Evolutionary conservation across 2,797 vertebrate species (phyloP).

Genomic region (Craterocephalus amniculus): DNA sequence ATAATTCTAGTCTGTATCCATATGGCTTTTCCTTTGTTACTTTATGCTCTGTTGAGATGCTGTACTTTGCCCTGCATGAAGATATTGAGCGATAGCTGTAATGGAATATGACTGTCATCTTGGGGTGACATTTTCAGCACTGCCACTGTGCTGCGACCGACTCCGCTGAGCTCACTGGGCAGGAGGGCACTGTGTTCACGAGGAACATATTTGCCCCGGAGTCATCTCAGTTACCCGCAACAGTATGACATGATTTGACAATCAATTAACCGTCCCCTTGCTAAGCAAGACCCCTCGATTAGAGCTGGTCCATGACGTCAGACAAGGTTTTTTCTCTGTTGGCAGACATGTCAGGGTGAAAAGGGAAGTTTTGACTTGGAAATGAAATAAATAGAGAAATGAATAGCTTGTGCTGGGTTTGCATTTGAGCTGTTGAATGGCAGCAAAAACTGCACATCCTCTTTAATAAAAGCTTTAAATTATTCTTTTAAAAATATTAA

Average conservation of each 20-base stretch:
- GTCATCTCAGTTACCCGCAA: slow-evolving; percentile 77
- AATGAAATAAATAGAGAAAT: not conserved
- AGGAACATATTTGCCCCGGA: slow-evolving; percentile 79
- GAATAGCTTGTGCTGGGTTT: not conserved
- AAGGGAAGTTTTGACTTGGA: slow-evolving; percentile 9
- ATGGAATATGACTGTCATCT: slow-evolving; percentile 78
- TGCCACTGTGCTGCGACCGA: slow-evolving; percentile 78
- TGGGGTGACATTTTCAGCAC: slow-evolving; percentile 77
- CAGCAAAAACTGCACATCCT: not conserved
- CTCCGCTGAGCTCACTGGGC: slow-evolving; percentile 67
- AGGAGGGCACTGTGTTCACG: slow-evolving; percentile 70
- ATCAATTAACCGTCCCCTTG: slow-evolving; percentile 79
- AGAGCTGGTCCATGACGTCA: slow-evolving; percentile 44
- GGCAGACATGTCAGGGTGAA: slow-evolving; percentile 19
- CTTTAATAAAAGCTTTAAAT: not conserved
- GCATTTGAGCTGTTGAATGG: not conserved
- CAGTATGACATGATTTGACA: slow-evolving; percentile 78
- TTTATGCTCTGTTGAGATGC: slow-evolving; percentile 70
- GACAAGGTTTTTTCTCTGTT: slow-evolving; percentile 50
- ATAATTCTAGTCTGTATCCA: slow-evolving; percentile 55
- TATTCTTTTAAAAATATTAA: too few relatives aligned
- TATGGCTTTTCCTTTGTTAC: slow-evolving; percentile 68
- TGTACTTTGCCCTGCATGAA: slow-evolving; percentile 79
- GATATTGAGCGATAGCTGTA: slow-evolving; percentile 81
- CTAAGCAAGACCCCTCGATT: slow-evolving; percentile 62